A percentile compares a stretch with the other conserved stretches of the same genome.
Evolutionary conservation across 2,797 vertebrate genomes (phyloP).

Genomic region (Pachyuromys duprasi): DNA sequence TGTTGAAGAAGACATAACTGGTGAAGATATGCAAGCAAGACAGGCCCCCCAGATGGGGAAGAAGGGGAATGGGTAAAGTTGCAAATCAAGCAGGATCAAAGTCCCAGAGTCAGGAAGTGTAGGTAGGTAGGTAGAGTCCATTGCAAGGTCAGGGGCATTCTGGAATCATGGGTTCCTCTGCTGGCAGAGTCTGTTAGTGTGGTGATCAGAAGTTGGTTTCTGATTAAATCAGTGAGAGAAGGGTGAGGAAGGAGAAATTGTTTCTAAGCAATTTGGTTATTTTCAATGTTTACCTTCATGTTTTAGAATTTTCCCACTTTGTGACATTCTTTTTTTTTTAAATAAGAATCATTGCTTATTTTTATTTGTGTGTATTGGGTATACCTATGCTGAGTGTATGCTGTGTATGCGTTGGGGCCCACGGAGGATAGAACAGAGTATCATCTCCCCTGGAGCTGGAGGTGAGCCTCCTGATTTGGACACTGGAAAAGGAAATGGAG

Average conservation of each 20-base stretch:
- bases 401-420: neutral
- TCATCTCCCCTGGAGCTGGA: neutral
- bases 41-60: neutral
- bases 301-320: neutral
- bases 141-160: neutral
- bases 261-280: neutral
- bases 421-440: neutral
- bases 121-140: neutral
- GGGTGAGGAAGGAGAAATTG: neutral
- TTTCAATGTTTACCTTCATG: neutral
- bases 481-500: neutral
- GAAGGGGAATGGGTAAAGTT: rapidly evolving
- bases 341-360: neutral
- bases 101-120: too few relatives aligned
- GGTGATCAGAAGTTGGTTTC: neutral
- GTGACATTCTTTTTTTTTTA: neutral
- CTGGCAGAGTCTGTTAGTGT: neutral
- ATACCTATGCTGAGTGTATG: neutral
- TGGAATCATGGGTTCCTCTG: neutral
- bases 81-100: neutral
- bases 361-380: neutral
- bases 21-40: neutral
- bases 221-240: neutral
- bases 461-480: neutral
- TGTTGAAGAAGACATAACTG: neutral